These are phyloP conservation scores for Cyanistes caeruleus DNA, from an alignment of 2,113 vertebrate species.

Conservation along the genomic window DNA sequence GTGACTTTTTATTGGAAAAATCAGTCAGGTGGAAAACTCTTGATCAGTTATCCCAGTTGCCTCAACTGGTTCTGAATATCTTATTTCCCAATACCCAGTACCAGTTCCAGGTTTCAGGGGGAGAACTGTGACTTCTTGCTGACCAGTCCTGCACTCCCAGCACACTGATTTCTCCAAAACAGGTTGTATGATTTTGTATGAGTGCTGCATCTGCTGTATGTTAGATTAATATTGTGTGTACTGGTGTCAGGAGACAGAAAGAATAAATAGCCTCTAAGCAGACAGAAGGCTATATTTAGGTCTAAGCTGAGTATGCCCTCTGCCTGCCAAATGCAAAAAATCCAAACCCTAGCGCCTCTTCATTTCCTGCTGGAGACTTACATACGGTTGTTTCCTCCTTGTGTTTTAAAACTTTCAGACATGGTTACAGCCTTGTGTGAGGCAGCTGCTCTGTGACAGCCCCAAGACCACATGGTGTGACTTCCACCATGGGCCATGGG, in stretches of 20 bases:
- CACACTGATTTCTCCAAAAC: not conserved
- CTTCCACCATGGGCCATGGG: not conserved
- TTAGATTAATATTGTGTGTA: not conserved
- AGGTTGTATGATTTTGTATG: not conserved
- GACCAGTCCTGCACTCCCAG: not conserved
- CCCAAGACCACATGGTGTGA: not conserved
- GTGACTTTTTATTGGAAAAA: not conserved
- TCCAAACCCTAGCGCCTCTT: not conserved
- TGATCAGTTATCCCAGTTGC: not conserved
- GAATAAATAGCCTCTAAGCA: constrained; percentile 9
- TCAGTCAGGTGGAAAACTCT: not conserved
- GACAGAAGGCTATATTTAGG: constrained; percentile 36
- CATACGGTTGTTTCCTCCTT: not conserved
- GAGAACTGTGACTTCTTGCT: not conserved
- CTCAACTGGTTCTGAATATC: not conserved
- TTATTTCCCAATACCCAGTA: not conserved
- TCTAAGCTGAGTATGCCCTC: constrained; percentile 33
- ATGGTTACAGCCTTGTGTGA: not conserved
- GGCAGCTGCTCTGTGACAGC: not conserved
- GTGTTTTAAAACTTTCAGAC: not conserved
- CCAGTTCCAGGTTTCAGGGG: not conserved
- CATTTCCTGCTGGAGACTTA: not conserved
- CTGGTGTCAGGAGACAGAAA: not conserved
- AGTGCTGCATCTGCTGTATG: not conserved
- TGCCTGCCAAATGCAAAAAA: constrained; percentile 38